Conservation (phyloP, 1,140 invertebrate species). For the Heterodera schachtii region DNA sequence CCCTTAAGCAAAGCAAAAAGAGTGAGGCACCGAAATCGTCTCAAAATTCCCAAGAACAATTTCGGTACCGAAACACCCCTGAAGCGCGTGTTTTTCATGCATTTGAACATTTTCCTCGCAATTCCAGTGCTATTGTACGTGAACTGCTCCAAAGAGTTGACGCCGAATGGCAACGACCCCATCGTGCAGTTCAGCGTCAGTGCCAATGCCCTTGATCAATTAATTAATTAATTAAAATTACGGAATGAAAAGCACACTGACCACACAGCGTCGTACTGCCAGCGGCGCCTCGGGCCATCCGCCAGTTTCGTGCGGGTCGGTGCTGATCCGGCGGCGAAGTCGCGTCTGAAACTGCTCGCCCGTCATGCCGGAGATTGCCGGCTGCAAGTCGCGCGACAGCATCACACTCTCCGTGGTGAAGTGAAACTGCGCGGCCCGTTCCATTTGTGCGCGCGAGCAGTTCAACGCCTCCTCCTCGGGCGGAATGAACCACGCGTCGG, state of each 20-base stretch:
- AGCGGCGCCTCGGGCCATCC: conserved; percentile 97
- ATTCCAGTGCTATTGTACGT: conserved; percentile 94
- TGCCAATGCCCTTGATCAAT: conserved; percentile 57
- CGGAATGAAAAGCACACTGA: conserved; percentile 59
- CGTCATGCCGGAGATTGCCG: conserved; percentile 61
- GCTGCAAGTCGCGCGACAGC: conserved; percentile 70
- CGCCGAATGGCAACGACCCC: conserved; percentile 74
- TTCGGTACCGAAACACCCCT: conserved; percentile 85
- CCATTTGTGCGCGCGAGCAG: conserved; percentile 79
- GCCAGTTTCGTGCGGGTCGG: conserved; percentile 64
- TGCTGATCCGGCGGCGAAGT: conserved; percentile 51
- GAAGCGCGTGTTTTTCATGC: conserved; percentile 95
- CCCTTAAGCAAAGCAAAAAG: conserved; percentile 68
- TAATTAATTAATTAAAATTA: background rate
- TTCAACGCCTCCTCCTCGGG: conserved; percentile 84
- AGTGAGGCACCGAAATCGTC: background rate
- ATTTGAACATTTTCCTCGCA: conserved; percentile 89
- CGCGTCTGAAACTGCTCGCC: conserved; percentile 57
- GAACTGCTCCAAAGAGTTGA: conserved; percentile 80
- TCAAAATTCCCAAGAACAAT: background rate
- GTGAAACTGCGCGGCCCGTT: conserved; percentile 88
- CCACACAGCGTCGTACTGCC: conserved; percentile 98
- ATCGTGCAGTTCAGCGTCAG: conserved; percentile 85
- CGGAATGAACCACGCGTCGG: conserved; percentile 94
- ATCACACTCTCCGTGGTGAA: conserved; percentile 96